Base-by-base conservation (phyloP, 2,113 vertebrate species). In the Alouatta palliata region DNA sequence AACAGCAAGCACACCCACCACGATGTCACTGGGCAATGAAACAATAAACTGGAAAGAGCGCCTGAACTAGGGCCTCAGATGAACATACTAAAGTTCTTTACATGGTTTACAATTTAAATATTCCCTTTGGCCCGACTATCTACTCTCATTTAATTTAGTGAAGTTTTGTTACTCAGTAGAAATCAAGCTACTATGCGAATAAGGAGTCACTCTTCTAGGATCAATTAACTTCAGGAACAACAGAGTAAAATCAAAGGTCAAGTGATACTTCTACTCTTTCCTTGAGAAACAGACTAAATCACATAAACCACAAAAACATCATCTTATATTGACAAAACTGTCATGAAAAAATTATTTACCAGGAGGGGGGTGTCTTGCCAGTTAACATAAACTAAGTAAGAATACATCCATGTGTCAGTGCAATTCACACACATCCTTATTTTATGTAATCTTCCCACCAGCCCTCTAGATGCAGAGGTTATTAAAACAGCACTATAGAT, bases 21-120 rank as follows among this genome's bases (percentile, higher is more conserved):
- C 0, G 14, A n/a, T 1, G 10, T 6, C 45, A 8, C 40, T 5
- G 23, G 4, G 5, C 13, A 14, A 49, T 1, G 1, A 37, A 47
- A 32, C 11, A 5, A 8, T 13, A 1, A 5, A 8, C 54, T 30
- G 20, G 23, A 73, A 32, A 71, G 25, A 30, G 12, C 32, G 20
- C n/a, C 83, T 58, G 20, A 27, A 3, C 30, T 8, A 88, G 40
- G n/a, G 52, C 16, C 83, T 79, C n/a, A 23, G 32, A 23, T 3
- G 7, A 11, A 73, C 35, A 19, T 6, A n/a, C 16, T 12, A 5
- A 9, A 66, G 19, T 93, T 92, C 35, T 73, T 47, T 32, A 4
- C 32, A n/a, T 70, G 27, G 56, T 70, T 91, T 91, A 9, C n/a
- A 21, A 85, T 71, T 85, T 91, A 64, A 87, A 80, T 21, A 58